A percentile compares a stretch with the other conserved stretches of the same genome.
These are phyloP conservation scores for Spodoptera exigua DNA, from an alignment of 2,888 invertebrate genomes.

Conservation along the genomic window DNA sequence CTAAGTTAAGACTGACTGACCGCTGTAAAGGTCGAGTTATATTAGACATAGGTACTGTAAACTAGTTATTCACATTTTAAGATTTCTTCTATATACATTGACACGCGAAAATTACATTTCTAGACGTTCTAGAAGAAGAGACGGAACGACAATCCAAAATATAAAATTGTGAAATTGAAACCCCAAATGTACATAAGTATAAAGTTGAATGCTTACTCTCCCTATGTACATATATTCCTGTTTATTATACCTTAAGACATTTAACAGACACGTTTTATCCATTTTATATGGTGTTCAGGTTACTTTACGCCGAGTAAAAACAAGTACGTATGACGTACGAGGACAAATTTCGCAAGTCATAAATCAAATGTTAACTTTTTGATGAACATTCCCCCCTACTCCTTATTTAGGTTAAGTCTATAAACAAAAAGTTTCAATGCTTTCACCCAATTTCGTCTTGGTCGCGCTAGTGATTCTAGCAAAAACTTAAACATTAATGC, in stretches of 20 bases:
- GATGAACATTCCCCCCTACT: conserved; percentile 4
- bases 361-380: conserved; percentile 29
- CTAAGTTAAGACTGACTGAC: too few relatives aligned
- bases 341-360: conserved; percentile 21
- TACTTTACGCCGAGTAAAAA: conserved; percentile 7
- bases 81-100: too few relatives aligned
- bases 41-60: too few relatives aligned
- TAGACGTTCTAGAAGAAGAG: too few relatives aligned
- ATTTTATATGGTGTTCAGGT: conserved; percentile 3
- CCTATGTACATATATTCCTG: neutral
- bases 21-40: too few relatives aligned
- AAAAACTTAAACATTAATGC: too few relatives aligned
- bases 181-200: too few relatives aligned
- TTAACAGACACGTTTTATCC: neutral
- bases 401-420: neutral
- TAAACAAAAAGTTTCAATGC: conserved; percentile 7
- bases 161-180: too few relatives aligned
- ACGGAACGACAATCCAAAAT: too few relatives aligned
- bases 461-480: conserved; percentile 5
- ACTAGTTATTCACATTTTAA: too few relatives aligned
- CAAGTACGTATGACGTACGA: conserved; percentile 1
- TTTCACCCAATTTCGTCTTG: neutral
- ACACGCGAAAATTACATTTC: too few relatives aligned
- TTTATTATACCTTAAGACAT: neutral
- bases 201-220: too few relatives aligned